Base-by-base conservation (phyloP, 2,797 vertebrate genomes). In the Onychomys leucogaster region DNA sequence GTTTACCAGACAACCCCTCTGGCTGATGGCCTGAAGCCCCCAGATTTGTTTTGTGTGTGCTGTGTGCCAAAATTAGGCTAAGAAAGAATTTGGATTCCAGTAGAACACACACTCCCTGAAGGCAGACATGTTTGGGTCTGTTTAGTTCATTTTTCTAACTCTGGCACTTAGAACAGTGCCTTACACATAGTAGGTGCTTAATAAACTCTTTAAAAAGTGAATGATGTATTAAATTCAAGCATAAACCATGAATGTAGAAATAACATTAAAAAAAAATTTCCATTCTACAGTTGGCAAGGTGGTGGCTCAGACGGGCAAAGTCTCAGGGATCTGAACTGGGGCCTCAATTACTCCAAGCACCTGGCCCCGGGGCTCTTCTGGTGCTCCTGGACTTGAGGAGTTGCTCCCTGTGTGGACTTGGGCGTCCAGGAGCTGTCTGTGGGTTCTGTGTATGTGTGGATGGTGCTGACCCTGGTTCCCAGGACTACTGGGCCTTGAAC, bases 231-330 rank as follows among this genome's bases (percentile, higher is more conserved):
- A 55, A 89, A 94, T 93, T 76, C 83, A 90, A 94, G 55, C 55
- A 71, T 80, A 80, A 71, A 93, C n/a, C 25, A 89, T 78, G 49
- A 82, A 90, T 73, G 63, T 83, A 92, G 95, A 93, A 90, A 65
- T 67, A 89, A 49, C 34, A 43, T 85, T 63, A 19, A 52, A 34
- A 73, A 90, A 90, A 81, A 71, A 14, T 52, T 82, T 73, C 83
- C 87, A 65, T 69, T 88, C 83, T 63, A 76, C 71, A 84, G 63
- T 61, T 73, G 59, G 65, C n/a, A 55, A 95, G 25, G 19, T 32
- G 57, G 65, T 96, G 89, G 65, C 43, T 81, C 83, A 57, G 37
- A 93, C 25, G 37, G 11, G 29, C 80, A 89, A 41, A 41, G 59
- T 69, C 89, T 94, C 34, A 37, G 57, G 49, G 43, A 32, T 52